Percentiles rank a stretch among this genome's conserved stretches.
Evolutionary conservation across 2,797 vertebrate species (phyloP).

Genomic region (Channallabes apus): DNA sequence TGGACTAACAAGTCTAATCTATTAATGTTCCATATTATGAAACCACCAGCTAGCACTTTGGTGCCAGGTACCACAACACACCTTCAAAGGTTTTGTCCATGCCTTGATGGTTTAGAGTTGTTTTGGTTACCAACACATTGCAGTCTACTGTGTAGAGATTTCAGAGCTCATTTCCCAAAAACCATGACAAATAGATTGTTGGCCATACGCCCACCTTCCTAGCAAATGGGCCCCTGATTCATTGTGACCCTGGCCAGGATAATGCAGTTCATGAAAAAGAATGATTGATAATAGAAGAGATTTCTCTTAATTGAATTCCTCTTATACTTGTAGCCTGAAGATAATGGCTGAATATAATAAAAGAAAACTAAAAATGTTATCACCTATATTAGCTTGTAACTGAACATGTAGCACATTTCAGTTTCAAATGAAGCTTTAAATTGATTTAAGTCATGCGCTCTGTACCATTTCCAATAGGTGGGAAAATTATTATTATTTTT

Average conservation of each 20-base stretch:
- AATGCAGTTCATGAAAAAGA: neutral
- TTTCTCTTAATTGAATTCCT: neutral
- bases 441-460: neutral
- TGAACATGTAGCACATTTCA: neutral
- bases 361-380: neutral
- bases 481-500: neutral
- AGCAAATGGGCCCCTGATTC: neutral
- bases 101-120: too few relatives aligned
- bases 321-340: neutral
- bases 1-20: too few relatives aligned
- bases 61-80: too few relatives aligned
- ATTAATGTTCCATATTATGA: too few relatives aligned
- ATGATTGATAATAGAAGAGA: neutral
- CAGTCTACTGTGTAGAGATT: neutral
- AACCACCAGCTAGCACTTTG: too few relatives aligned
- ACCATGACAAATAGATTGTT: neutral
- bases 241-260: neutral
- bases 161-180: neutral
- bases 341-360: neutral
- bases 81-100: too few relatives aligned
- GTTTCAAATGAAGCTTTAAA: constrained; percentile 6
- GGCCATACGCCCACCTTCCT: neutral
- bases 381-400: neutral
- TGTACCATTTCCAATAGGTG: constrained; percentile 1
- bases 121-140: too few relatives aligned